Percentiles rank a stretch among this genome's conserved stretches.
Conservation (phyloP, 64 coral and sea anemone genomes). For the Trachythela sp. region DNA sequence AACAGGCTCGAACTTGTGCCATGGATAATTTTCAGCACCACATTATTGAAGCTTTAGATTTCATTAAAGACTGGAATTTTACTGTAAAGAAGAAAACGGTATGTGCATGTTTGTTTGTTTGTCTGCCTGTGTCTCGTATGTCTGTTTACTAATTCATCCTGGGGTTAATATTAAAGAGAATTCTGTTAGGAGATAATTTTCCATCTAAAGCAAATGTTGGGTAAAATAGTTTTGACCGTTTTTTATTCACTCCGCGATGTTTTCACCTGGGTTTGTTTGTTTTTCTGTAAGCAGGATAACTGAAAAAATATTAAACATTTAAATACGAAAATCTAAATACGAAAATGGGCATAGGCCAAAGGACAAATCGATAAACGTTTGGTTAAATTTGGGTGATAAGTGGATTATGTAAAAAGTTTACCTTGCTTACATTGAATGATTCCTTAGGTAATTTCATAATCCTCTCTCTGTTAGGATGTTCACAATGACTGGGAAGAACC, state of each 20-base stretch:
- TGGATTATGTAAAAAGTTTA: not conserved
- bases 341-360: too few species aligned
- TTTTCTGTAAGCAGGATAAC: too few species aligned
- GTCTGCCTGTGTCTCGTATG: not conserved
- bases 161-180: not conserved
- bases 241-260: too few species aligned
- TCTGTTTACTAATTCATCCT: not conserved
- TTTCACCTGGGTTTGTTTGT: too few species aligned
- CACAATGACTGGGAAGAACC: slow-evolving; percentile 44
- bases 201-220: too few species aligned
- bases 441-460: not conserved
- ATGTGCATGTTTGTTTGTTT: not conserved
- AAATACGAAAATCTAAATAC: too few species aligned
- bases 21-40: slow-evolving; percentile 84
- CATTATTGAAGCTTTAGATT: slow-evolving; percentile 74
- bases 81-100: slow-evolving; percentile 77
- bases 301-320: too few species aligned
- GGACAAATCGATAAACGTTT: too few species aligned
- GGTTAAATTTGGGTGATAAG: too few species aligned
- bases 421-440: not conserved
- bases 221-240: too few species aligned
- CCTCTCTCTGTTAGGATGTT: not conserved
- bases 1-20: slow-evolving; percentile 73
- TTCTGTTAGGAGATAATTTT: not conserved
- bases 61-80: slow-evolving; percentile 92